Percentiles rank a stretch among this genome's conserved stretches.
Conservation (phyloP, 2,888 invertebrate species). For the Stenodera caucasica region DNA sequence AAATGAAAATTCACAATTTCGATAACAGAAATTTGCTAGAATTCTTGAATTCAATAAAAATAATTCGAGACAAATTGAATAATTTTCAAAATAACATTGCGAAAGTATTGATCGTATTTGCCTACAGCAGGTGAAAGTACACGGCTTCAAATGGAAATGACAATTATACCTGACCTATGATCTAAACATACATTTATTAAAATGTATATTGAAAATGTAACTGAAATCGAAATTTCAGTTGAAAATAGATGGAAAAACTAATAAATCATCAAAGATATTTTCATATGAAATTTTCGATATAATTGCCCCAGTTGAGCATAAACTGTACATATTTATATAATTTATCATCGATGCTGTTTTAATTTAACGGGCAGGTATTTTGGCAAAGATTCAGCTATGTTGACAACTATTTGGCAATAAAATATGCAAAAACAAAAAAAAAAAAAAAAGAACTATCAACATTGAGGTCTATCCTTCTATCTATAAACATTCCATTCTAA, state of each 20-base stretch:
- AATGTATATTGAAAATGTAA: too few species aligned
- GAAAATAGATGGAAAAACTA: not conserved
- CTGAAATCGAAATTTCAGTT: too few species aligned
- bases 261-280: not conserved
- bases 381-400: slow-evolving; percentile 1
- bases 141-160: not conserved
- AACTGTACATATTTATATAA: not conserved
- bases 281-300: slow-evolving; percentile 4
- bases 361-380: slow-evolving; percentile 7
- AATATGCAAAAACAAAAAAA: not conserved
- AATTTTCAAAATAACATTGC: not conserved
- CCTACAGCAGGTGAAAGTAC: not conserved
- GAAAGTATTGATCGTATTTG: too few species aligned
- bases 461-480: not conserved
- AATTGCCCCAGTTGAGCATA: slow-evolving; percentile 5
- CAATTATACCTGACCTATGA: not conserved
- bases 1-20: too few species aligned
- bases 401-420: slow-evolving; percentile 8
- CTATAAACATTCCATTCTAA: not conserved
- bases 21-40: too few species aligned
- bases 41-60: not conserved
- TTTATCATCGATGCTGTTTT: not conserved
- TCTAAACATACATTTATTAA: not conserved
- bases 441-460: not conserved
- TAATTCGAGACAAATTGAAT: not conserved